Evolutionary conservation across 2,888 invertebrate species (phyloP).

Genomic region (Crocallis elinguaria): DNA sequence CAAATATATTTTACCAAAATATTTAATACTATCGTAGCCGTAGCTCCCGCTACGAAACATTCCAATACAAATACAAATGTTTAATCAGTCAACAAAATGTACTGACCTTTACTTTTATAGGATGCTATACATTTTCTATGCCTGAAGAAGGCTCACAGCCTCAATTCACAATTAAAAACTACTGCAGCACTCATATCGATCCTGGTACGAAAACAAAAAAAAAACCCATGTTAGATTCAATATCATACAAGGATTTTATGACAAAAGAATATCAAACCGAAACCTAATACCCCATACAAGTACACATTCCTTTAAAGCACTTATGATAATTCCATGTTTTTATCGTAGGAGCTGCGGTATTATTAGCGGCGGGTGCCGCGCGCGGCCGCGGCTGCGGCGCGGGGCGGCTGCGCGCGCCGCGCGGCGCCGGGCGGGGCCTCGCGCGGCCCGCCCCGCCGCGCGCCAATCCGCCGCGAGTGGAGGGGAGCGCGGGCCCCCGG

Average conservation of each 20-base stretch:
- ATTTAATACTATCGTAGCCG: conserved; percentile 1
- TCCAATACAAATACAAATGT: neutral
- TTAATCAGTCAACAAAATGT: neutral
- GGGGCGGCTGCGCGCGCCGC: conserved; percentile 38
- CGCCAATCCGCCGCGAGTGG: conserved; percentile 71
- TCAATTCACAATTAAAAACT: conserved; percentile 6
- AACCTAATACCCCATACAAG: conserved; percentile 60
- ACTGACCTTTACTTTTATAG: conserved; percentile 14
- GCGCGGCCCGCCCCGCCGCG: conserved; percentile 65
- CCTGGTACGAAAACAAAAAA: conserved; percentile 4
- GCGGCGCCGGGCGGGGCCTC: conserved; percentile 57
- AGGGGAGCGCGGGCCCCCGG: conserved; percentile 79
- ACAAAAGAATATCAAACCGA: conserved; percentile 36
- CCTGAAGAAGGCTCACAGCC: neutral
- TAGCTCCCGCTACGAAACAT: neutral
- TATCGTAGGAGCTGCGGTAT: conserved; percentile 78
- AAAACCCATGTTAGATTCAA: conserved; percentile 2
- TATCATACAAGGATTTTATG: conserved; percentile 16
- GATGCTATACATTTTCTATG: neutral
- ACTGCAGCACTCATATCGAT: conserved; percentile 8
- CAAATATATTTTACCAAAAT: too few species aligned
- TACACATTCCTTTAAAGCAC: conserved; percentile 78
- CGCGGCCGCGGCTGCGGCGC: conserved; percentile 40
- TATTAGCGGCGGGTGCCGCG: conserved; percentile 62
- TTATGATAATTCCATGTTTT: conserved; percentile 83